These are phyloP conservation scores for Rhodinocichla rosea DNA, from an alignment of 2,113 vertebrate genomes.

Conservation along the genomic window DNA sequence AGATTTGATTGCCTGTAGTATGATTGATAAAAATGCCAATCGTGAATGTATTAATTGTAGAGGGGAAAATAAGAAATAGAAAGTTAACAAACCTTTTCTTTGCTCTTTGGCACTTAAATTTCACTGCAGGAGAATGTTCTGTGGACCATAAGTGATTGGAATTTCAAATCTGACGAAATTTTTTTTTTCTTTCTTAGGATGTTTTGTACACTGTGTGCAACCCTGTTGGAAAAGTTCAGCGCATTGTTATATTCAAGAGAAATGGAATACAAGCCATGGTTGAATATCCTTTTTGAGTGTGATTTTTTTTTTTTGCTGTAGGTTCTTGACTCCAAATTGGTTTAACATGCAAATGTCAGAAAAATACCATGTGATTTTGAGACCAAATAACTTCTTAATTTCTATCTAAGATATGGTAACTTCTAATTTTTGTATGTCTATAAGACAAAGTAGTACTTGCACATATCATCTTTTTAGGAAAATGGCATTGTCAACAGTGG, in stretches of 20 bases:
- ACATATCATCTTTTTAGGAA: not conserved
- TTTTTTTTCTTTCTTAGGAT: conserved; percentile 74
- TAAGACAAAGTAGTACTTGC: not conserved
- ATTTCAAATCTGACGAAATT: not conserved
- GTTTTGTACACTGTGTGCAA: conserved; percentile 93
- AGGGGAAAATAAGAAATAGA: not conserved
- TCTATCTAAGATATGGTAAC: not conserved
- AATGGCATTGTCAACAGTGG: not conserved
- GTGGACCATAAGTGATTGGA: not conserved
- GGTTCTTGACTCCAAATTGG: not conserved
- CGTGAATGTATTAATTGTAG: not conserved
- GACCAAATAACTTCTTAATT: not conserved
- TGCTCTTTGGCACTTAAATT: not conserved
- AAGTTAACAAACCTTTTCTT: not conserved
- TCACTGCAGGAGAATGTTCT: not conserved
- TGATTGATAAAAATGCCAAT: not conserved
- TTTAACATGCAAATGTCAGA: not conserved
- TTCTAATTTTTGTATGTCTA: not conserved
- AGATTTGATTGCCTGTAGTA: not conserved
- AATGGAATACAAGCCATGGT: conserved; percentile 97
- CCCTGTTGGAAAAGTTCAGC: conserved; percentile 87
- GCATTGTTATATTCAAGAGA: conserved; percentile 96
- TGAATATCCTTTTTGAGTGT: conserved; percentile 89
- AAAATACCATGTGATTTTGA: not conserved
- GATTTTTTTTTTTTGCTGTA: not conserved